Base-by-base conservation (phyloP, 2,113 vertebrate genomes). In the Sardina pilchardus region DNA sequence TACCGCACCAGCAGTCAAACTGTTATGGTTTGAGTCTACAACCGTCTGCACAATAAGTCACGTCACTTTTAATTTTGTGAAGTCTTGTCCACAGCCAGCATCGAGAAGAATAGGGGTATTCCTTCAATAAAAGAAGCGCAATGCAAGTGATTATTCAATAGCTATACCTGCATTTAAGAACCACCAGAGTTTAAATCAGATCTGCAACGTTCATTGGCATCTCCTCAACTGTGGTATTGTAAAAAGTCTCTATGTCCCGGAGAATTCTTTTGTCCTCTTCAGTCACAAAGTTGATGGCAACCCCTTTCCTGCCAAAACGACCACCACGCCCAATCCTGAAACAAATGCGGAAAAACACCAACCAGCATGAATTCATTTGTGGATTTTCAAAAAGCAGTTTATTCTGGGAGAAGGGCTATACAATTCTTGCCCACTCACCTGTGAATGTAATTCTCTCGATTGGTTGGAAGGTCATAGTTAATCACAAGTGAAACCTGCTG, bases 141-240 rank as follows among this genome's bases (percentile, higher is more conserved):
- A 97, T 96, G 97, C 96, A 94, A 96, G 95, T 95, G 95, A 95
- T 96, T 94, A 95, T 95, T 98, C 96, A 95, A 96, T 95, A 96
- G 96, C 96, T 95, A 98, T 96, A 96, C 96, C 96, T 90, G 96
- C 95, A 94, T 96, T 94, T 90, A 94, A 90, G 91, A 91, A 91
- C 92, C 92, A 95, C 95, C 95, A 90, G 94, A 93, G 88, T 95
- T 95, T 96, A 99, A 97, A 99, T 99, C 94, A 99, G 97, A 93
- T 99, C 98, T 26, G 98, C 98, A 94, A 99, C 98, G 93, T 99
- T 99, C 98, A 99, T 98, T 1, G 98, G 98, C 98, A 99, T 99
- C 94, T 99, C 98, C 93, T 99, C 98, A 93, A 99, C 97, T 81
- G 97, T 97, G 89, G 98, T 99, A 95, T 99, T 99, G 96, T 99